phyloP scores from a whole-genome alignment of 1,140 invertebrate species.

The Drosophila novamexicana region DNA sequence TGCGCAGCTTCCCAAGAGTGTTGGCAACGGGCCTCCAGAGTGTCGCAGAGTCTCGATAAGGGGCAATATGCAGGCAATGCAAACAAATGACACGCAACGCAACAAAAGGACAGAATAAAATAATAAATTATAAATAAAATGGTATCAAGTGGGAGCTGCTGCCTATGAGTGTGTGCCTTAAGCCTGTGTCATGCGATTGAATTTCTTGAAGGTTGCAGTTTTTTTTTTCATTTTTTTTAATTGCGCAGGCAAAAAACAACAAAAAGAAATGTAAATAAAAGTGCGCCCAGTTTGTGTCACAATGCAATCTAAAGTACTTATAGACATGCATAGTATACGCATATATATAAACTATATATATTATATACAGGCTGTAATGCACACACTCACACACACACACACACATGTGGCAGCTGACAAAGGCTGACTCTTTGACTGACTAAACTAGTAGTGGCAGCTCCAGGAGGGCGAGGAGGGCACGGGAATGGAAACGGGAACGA shows the following conservation, averaged over 20 bases:
- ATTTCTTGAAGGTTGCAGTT: slow-evolving; percentile 62
- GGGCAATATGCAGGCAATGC: slow-evolving; percentile 7
- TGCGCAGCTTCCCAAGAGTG: slow-evolving; percentile 29
- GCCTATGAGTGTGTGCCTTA: slow-evolving; percentile 33
- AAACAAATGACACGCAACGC: slow-evolving; percentile 30
- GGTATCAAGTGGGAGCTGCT: slow-evolving; percentile 22
- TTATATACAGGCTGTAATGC: not conserved
- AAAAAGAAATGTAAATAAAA: slow-evolving; percentile 39
- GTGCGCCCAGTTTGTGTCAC: slow-evolving; percentile 32
- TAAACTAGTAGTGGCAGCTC: slow-evolving; percentile 26
- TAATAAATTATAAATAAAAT: slow-evolving; percentile 26
- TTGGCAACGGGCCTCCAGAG: slow-evolving; percentile 1
- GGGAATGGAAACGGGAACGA: slow-evolving; percentile 15
- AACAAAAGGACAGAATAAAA: slow-evolving; percentile 13
- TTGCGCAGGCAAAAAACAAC: slow-evolving; percentile 62
- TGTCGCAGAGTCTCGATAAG: slow-evolving; percentile 9
- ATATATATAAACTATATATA: not conserved
- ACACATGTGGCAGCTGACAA: slow-evolving; percentile 47
- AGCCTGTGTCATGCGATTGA: slow-evolving; percentile 70
- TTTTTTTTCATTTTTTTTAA: slow-evolving; percentile 78
- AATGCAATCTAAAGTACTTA: slow-evolving; percentile 30
- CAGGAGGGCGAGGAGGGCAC: not conserved
- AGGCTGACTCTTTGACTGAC: slow-evolving; percentile 63
- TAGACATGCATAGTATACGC: slow-evolving; percentile 22
- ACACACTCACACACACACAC: not conserved